These are phyloP conservation scores for Cottoperca gobio DNA, from an alignment of 2,797 vertebrate genomes.

Conservation along the genomic window DNA sequence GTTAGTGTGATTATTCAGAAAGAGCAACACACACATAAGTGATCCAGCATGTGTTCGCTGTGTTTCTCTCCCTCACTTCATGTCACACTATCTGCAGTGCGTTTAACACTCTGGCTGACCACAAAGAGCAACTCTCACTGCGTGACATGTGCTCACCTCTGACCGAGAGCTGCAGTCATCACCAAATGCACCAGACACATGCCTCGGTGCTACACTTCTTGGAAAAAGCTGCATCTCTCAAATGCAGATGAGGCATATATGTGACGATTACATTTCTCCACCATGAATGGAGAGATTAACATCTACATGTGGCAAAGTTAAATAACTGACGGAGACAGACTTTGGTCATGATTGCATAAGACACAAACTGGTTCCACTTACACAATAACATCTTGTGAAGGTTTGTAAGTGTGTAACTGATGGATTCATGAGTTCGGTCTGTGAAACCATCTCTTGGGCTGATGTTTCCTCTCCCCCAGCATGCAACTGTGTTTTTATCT, in stretches of 20 bases:
- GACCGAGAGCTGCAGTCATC: slow-evolving; percentile 28
- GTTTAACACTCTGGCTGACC: slow-evolving; percentile 76
- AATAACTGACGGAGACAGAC: background rate
- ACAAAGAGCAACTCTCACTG: slow-evolving; percentile 56
- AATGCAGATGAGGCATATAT: background rate
- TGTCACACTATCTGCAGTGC: slow-evolving; percentile 46
- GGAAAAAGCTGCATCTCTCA: slow-evolving; percentile 30
- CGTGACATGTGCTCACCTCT: slow-evolving; percentile 14
- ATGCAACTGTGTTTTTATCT: background rate
- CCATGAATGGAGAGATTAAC: background rate
- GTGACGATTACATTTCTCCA: slow-evolving; percentile 20
- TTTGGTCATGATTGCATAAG: background rate
- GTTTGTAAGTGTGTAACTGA: background rate
- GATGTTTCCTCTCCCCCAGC: background rate
- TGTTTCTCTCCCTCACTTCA: background rate
- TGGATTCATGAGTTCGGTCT: too few species aligned
- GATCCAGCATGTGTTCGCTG: too few species aligned
- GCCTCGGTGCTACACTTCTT: background rate
- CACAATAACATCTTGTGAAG: background rate
- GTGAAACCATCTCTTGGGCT: background rate
- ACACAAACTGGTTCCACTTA: background rate
- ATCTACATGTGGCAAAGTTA: background rate
- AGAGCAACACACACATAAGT: too few species aligned
- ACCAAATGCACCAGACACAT: background rate
- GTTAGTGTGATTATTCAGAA: background rate